Conservation (phyloP, 1,140 invertebrate genomes). For the Meloidogyne floridensis region DNA sequence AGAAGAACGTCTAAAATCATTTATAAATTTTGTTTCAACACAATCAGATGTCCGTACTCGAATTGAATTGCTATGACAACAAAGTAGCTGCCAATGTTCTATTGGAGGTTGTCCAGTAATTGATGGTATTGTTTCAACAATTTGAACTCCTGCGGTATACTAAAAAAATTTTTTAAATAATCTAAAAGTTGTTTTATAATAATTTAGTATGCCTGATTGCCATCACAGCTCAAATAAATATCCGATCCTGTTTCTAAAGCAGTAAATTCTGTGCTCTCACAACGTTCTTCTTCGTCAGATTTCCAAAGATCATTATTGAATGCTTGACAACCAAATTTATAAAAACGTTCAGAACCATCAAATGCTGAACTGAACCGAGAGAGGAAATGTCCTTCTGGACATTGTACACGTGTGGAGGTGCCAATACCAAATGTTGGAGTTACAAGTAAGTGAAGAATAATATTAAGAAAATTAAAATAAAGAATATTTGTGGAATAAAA, state of each 20-base stretch:
- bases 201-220: conserved; percentile 44
- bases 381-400: conserved; percentile 54
- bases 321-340: conserved; percentile 57
- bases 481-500: background rate
- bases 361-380: conserved; percentile 57
- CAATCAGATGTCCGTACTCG: conserved; percentile 48
- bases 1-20: conserved; percentile 55
- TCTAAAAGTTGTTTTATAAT: background rate
- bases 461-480: background rate
- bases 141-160: conserved; percentile 59
- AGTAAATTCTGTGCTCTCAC: conserved; percentile 52
- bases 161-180: conserved; percentile 22
- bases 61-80: conserved; percentile 49
- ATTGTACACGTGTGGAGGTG: conserved; percentile 53
- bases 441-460: background rate
- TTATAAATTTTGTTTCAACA: conserved; percentile 59
- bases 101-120: background rate
- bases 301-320: conserved; percentile 40
- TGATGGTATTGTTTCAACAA: conserved; percentile 41
- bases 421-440: background rate
- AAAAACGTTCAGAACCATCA: conserved; percentile 54
- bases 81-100: conserved; percentile 56
- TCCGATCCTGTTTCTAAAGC: conserved; percentile 56
- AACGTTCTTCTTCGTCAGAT: conserved; percentile 37
- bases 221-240: conserved; percentile 58